phyloP scores from a whole-genome alignment of 2,888 invertebrate species.

The Anoplius nigerrimus region DNA sequence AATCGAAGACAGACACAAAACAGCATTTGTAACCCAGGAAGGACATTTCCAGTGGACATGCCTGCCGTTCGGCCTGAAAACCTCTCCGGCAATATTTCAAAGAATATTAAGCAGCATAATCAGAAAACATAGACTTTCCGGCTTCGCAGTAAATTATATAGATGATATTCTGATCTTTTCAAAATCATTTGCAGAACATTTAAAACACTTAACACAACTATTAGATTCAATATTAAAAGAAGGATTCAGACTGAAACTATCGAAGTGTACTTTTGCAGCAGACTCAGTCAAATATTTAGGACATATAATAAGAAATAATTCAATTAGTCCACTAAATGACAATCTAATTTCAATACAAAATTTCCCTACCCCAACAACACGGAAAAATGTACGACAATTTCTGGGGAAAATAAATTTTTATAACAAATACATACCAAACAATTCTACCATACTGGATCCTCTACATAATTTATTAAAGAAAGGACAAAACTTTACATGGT shows the following conservation, averaged over 20 bases:
- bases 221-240: constrained; percentile 34
- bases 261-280: constrained; percentile 41
- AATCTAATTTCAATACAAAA: constrained; percentile 32
- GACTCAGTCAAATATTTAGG: constrained; percentile 40
- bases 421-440: constrained; percentile 7
- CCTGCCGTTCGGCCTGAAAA: too few relatives aligned
- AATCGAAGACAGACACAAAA: constrained; percentile 37
- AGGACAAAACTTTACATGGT: neutral
- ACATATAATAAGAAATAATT: constrained; percentile 32
- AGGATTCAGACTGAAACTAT: constrained; percentile 40
- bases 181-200: constrained; percentile 35
- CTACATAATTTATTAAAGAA: neutral
- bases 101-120: constrained; percentile 43
- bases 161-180: constrained; percentile 44
- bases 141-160: constrained; percentile 37
- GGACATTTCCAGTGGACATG: constrained; percentile 37
- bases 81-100: constrained; percentile 53
- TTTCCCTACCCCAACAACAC: constrained; percentile 31
- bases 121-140: constrained; percentile 40
- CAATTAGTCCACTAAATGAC: constrained; percentile 41
- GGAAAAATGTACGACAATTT: constrained; percentile 33
- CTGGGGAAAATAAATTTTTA: constrained; percentile 31
- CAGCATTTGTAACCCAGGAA: too few relatives aligned
- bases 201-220: constrained; percentile 25
- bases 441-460: too few relatives aligned